Base-by-base conservation (phyloP, 2,797 vertebrate genomes). In the Tragopan temminckii region DNA sequence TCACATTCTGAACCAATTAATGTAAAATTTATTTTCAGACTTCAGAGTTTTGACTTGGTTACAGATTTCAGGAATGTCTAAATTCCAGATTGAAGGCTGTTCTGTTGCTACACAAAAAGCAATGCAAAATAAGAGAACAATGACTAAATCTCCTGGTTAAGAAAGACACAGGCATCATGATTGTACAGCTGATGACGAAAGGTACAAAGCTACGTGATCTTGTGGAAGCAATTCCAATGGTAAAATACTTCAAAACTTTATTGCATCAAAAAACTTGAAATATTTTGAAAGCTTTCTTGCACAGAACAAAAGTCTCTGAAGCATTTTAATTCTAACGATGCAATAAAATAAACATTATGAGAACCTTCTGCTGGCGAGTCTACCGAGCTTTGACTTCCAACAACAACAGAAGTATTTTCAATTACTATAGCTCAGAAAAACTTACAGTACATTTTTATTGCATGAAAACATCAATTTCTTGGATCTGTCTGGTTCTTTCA, bases 381-480 rank as follows among this genome's bases (percentile, higher is more conserved):
- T 88, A 91, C 75, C 46, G 36, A 57, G 85, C 68, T 85, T 46
- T 17, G 85, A 90, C 82, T 84, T 91, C 83, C 80, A 96, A 90
- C 71, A 69, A 90, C 85, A 78, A 89, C 27, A 62, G 27, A 36
- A 96, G 82, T 64, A 53, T 58, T 89, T 77, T 85, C 50, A 70
- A 94, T 90, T 67, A 91, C 10, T 80, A 61, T 57, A 95, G 62
- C 89, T 92, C 96, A 88, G 76, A 81, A 95, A 95, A 96, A 96
- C 75, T 89, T 94, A 97, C 90, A 96, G 89, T 97, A 94, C 92
- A 86, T 92, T 79, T 94, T 97, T 98, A 97, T 98, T 98, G 97
- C 98, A 97, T 96, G 97, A 97, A 96, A 94, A 89, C 50, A 96
- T 81, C 77, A 87, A 86, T 87, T 96, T 95, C 95, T 52, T 95